Conservation (phyloP, 2,113 vertebrate species). For the Nicator chloris region DNA sequence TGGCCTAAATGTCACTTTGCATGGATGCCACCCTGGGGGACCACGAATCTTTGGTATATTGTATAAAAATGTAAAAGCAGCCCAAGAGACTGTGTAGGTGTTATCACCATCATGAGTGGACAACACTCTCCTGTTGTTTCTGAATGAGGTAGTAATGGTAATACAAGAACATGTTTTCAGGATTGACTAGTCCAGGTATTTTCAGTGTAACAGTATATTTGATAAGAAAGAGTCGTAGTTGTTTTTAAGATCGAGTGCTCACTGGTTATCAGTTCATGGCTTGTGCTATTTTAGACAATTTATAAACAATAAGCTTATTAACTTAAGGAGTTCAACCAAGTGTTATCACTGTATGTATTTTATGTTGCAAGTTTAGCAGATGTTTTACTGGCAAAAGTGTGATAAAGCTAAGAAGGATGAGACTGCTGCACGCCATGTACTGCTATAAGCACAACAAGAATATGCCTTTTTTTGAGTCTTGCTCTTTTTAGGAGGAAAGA, state of each 20-base stretch:
- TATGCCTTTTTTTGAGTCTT: background rate
- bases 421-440: background rate
- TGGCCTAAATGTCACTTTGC: background rate
- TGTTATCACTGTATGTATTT: background rate
- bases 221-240: rapidly evolving
- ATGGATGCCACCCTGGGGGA: background rate
- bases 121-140: background rate
- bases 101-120: background rate
- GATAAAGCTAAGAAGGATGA: background rate
- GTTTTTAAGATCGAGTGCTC: background rate
- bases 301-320: background rate
- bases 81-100: background rate
- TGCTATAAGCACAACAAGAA: background rate
- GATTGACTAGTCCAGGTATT: background rate
- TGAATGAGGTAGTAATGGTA: background rate
- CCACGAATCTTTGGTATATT: rapidly evolving
- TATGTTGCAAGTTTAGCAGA: background rate
- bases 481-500: background rate
- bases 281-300: background rate
- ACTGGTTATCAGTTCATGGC: background rate
- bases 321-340: background rate
- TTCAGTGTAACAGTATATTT: background rate
- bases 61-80: background rate
- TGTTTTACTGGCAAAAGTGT: background rate
- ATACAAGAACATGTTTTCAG: background rate